These are phyloP conservation scores for Leptopterna dolabrata DNA, from an alignment of 2,888 invertebrate species.

Conservation along the genomic window DNA sequence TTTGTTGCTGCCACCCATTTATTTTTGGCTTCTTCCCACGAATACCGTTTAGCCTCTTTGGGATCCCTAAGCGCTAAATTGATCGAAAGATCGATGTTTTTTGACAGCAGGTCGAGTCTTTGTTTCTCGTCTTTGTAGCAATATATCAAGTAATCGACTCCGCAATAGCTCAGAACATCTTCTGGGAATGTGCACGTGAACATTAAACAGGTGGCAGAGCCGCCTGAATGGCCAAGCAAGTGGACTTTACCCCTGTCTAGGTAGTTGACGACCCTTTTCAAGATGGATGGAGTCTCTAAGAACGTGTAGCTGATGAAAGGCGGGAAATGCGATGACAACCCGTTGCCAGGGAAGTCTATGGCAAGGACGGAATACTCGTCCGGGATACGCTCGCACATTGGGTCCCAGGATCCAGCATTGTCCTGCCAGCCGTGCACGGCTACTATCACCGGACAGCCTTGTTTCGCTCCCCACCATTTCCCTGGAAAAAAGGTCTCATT, in stretches of 20 bases:
- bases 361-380: conserved; percentile 71
- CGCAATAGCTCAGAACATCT: conserved; percentile 76
- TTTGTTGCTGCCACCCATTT: conserved; percentile 71
- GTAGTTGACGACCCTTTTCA: conserved; percentile 49
- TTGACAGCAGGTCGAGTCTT: conserved; percentile 19
- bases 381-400: conserved; percentile 72
- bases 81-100: conserved; percentile 55
- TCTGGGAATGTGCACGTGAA: conserved; percentile 83
- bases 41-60: conserved; percentile 50
- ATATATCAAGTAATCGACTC: conserved; percentile 70
- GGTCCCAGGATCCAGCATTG: conserved; percentile 82
- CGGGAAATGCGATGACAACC: conserved; percentile 77
- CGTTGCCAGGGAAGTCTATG: conserved; percentile 79
- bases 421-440: conserved; percentile 85
- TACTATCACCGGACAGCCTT: conserved; percentile 73
- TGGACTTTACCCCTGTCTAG: conserved; percentile 49
- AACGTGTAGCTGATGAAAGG: conserved; percentile 58
- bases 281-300: conserved; percentile 36
- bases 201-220: conserved; percentile 83
- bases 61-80: conserved; percentile 53
- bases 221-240: conserved; percentile 82
- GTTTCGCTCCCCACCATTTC: conserved; percentile 77
- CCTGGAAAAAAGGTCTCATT: conserved; percentile 63
- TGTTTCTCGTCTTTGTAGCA: conserved; percentile 37
- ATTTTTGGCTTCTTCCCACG: conserved; percentile 63